phyloP scores from a whole-genome alignment of 2,113 vertebrate genomes.

The Castor canadensis region DNA sequence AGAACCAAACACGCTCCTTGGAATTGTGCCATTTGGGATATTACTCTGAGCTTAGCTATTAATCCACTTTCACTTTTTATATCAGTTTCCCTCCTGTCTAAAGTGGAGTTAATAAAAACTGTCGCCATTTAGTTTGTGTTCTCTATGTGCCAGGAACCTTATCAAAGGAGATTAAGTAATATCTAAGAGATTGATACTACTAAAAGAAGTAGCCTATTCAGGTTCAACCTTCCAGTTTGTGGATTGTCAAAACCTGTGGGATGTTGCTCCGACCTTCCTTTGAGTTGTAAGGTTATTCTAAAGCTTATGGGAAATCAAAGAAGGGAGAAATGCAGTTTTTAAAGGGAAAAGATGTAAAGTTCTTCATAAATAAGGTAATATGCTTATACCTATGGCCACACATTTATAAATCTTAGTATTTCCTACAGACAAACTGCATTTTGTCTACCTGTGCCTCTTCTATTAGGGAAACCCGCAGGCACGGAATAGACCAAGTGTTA shows the following conservation, averaged over 20 bases:
- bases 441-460: neutral
- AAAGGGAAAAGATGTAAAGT: neutral
- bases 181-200: neutral
- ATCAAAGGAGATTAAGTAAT: neutral
- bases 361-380: neutral
- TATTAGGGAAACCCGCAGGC: neutral
- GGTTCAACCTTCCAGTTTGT: neutral
- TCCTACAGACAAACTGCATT: neutral
- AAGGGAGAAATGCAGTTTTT: neutral
- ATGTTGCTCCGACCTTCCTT: neutral
- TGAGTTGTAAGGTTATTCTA: neutral
- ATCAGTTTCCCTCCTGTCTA: neutral
- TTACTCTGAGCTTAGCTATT: neutral
- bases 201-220: neutral
- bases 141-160: neutral
- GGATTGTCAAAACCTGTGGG: neutral
- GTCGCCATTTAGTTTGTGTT: neutral
- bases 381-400: neutral
- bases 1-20: neutral
- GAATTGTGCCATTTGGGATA: neutral
- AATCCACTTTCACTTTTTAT: neutral
- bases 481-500: rapidly evolving
- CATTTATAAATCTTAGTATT: neutral
- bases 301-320: neutral
- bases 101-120: neutral